These are phyloP conservation scores for Pecten maximus DNA, from an alignment of 2,888 invertebrate species.

Conservation along the genomic window DNA sequence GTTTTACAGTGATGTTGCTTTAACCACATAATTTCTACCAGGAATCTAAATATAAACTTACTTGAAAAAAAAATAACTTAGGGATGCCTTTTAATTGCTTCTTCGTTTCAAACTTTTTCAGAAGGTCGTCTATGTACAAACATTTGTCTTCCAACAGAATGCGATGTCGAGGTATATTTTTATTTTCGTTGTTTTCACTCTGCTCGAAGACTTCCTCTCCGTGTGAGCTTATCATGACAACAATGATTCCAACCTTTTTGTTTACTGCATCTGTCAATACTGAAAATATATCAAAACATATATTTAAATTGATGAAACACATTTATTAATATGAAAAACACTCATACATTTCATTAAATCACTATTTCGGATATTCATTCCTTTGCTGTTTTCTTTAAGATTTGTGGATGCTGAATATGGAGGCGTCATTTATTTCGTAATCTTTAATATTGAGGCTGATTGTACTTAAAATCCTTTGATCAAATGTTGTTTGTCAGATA, in stretches of 20 bases:
- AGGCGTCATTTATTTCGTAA: too few species aligned
- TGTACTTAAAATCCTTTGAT: too few species aligned
- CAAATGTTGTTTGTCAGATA: too few species aligned
- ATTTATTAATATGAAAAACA: neutral
- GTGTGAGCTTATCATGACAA: neutral
- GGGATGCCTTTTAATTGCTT: neutral
- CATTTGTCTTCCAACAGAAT: neutral
- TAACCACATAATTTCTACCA: too few species aligned
- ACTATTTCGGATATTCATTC: too few species aligned
- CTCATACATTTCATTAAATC: too few species aligned
- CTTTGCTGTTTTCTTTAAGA: too few species aligned
- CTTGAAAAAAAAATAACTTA: neutral
- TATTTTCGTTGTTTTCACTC: neutral
- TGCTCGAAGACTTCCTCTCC: neutral
- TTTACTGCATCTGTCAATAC: neutral
- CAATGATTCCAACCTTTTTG: neutral
- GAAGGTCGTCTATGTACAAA: neutral
- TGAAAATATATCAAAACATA: neutral
- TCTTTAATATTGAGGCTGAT: too few species aligned
- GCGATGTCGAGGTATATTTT: neutral
- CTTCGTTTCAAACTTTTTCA: neutral
- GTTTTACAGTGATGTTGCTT: too few species aligned
- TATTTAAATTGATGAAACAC: neutral
- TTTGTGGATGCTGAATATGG: too few species aligned
- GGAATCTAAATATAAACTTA: neutral